Evolutionary conservation across 2,113 vertebrate species (phyloP).

Genomic region (Amblyopsis rosae): DNA sequence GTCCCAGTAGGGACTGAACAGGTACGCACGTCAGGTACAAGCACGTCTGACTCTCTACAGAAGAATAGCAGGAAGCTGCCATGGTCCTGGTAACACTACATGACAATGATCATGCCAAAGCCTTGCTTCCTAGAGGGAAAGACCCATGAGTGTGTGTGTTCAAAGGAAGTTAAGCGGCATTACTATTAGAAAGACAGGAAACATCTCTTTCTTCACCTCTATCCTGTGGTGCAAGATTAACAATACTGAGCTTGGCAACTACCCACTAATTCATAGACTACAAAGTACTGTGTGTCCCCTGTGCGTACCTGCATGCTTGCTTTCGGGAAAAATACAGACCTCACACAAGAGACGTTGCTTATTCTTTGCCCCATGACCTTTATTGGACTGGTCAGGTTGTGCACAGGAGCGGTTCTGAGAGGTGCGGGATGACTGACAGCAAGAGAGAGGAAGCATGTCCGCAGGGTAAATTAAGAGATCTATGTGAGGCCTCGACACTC

Average conservation of each 20-base stretch:
- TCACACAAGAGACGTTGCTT: slow-evolving; percentile 33
- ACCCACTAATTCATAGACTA: slow-evolving; percentile 2
- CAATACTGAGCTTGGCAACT: slow-evolving; percentile 14
- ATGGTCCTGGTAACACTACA: slow-evolving; percentile 34
- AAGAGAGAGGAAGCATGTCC: slow-evolving; percentile 45
- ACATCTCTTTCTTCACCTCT: slow-evolving; percentile 47
- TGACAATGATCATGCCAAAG: slow-evolving; percentile 48
- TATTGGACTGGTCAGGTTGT: slow-evolving; percentile 73
- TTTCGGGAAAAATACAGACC: slow-evolving; percentile 25
- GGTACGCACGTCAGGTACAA: too few species aligned
- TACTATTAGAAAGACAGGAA: slow-evolving; percentile 67
- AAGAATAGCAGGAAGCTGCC: slow-evolving; percentile 23
- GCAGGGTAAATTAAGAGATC: slow-evolving; percentile 12
- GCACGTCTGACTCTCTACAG: neutral
- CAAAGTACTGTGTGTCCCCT: neutral
- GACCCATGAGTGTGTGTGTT: slow-evolving; percentile 4
- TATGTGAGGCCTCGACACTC: too few species aligned
- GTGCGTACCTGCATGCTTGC: neutral
- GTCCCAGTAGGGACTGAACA: too few species aligned
- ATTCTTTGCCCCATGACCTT: slow-evolving; percentile 72
- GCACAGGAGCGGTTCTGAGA: slow-evolving; percentile 65
- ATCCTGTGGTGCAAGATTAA: slow-evolving; percentile 54
- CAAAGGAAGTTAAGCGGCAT: slow-evolving; percentile 51
- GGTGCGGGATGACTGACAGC: slow-evolving; percentile 2
- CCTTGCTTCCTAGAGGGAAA: slow-evolving; percentile 33